Conservation (phyloP, 2,888 invertebrate species). For the Synanthedon tipuliformis region DNA sequence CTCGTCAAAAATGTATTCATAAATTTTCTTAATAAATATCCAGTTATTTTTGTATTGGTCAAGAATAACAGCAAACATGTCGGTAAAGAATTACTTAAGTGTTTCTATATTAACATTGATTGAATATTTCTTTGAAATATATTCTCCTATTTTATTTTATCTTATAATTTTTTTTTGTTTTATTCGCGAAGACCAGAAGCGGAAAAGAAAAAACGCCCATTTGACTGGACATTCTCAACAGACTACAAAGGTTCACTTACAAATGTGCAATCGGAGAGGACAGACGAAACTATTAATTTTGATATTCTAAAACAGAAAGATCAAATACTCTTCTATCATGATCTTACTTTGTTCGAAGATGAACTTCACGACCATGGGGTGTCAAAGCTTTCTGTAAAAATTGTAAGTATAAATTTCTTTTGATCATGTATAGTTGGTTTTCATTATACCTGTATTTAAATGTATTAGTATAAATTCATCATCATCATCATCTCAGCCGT, state of each 20-base stretch:
- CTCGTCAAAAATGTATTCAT: too few relatives aligned
- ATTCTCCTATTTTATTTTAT: not conserved
- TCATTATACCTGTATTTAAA: too few relatives aligned
- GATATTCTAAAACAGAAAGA: slow-evolving; percentile 90
- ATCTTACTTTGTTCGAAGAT: slow-evolving; percentile 95
- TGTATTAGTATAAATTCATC: too few relatives aligned
- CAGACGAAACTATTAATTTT: slow-evolving; percentile 84
- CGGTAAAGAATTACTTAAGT: too few relatives aligned
- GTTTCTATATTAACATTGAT: too few relatives aligned
- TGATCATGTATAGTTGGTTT: too few relatives aligned
- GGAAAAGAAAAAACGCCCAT: slow-evolving; percentile 84
- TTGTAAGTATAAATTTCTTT: slow-evolving; percentile 73
- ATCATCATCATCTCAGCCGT: too few relatives aligned
- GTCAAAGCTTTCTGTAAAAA: slow-evolving; percentile 90
- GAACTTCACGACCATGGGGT: slow-evolving; percentile 98
- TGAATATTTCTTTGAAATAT: too few relatives aligned
- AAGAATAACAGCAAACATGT: too few relatives aligned
- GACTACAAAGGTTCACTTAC: slow-evolving; percentile 87
- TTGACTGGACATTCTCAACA: slow-evolving; percentile 98
- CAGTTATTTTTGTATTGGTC: too few relatives aligned
- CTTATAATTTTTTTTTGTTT: not conserved
- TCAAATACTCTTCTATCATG: slow-evolving; percentile 93
- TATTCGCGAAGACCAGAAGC: slow-evolving; percentile 74
- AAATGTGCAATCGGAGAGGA: slow-evolving; percentile 71
- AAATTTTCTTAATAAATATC: too few relatives aligned